phyloP scores from a whole-genome alignment of 1,140 invertebrate genomes.

The Colletes gigas region DNA sequence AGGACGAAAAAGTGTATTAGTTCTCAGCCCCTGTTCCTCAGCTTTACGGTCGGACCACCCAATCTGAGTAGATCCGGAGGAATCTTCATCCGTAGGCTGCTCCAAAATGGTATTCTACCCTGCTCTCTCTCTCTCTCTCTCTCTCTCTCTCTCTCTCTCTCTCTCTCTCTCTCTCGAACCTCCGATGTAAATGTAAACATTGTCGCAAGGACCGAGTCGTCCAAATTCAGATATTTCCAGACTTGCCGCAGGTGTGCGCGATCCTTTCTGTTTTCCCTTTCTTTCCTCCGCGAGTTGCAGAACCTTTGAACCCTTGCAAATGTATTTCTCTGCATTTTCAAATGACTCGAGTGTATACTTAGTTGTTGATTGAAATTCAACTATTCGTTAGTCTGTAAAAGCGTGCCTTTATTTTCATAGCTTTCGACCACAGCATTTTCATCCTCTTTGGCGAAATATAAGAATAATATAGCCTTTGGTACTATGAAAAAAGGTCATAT shows the following conservation, averaged over 20 bases:
- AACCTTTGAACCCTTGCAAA: no score
- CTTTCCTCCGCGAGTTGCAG: no score
- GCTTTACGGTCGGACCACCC: conserved; percentile 14
- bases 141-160: not conserved
- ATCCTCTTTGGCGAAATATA: no score
- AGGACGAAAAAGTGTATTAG: conserved; percentile 49
- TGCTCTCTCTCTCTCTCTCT: not conserved
- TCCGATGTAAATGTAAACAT: conserved; percentile 4
- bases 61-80: not conserved
- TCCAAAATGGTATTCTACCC: not conserved
- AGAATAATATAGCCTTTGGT: no score
- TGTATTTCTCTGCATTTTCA: no score
- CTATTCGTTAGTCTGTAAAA: no score
- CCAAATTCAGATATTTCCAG: not conserved
- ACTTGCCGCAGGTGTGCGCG: not conserved
- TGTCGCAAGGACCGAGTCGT: not conserved
- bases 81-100: not conserved
- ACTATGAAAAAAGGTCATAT: no score
- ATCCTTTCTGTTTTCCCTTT: not conserved
- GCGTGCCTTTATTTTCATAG: no score
- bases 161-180: not conserved
- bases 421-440: no score
- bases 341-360: no score
- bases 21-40: conserved; percentile 14
- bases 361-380: no score